Evolutionary conservation across 2,797 vertebrate genomes (phyloP), one percentile per base, ranked within the genome.

Genomic region (Phrynocephalus guinanensis): DNA sequence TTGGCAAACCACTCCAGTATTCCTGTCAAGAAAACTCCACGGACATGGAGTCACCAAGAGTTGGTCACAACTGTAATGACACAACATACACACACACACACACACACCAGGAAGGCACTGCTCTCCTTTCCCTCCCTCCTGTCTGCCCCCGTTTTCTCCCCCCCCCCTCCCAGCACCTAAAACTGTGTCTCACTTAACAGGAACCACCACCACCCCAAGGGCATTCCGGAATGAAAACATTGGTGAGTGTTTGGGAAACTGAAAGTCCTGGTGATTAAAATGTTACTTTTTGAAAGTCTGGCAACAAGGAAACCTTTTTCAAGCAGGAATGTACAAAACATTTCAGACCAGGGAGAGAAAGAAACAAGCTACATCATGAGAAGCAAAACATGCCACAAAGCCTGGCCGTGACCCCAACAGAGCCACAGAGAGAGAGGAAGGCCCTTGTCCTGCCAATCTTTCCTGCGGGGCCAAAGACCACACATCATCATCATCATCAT

Each of bases 151-250:
- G 3, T 44, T 44, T 0, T 44, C 28, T 18, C 26, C 1, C 10
- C 50, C 28, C 28, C 77, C 18, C 28, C 5, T 84, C 60, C 9
- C 0, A 0, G 67, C 75, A 48, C 85, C 3, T 1, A 38, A 44
- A 88, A 76, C 5, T 63, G 77, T 86, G n/a, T 70, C 87, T 9
- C n/a, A 5, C 1, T 1, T 8, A 16, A 80, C 91, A 93, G 92
- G 83, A 91, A 86, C 68, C 70, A 30, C 87, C 89, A 44, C 38
- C 38, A 44, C 90, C 68, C 86, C 24, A 50, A 84, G 82, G 11
- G 90, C 86, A 87, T 1, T 87, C 68, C 86, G 72, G 90, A 91
- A 2, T 76, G 88, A 92, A 90, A 87, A 85, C 5, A 68, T 90
- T 78, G 85, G 91, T 88, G 91, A 93, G 91, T 71, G 0, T 90